Percentiles rank a stretch among this genome's conserved stretches.
These are phyloP conservation scores for Drosophila atroscutellata DNA, from an alignment of 2,888 invertebrate genomes.

Conservation along the genomic window DNA sequence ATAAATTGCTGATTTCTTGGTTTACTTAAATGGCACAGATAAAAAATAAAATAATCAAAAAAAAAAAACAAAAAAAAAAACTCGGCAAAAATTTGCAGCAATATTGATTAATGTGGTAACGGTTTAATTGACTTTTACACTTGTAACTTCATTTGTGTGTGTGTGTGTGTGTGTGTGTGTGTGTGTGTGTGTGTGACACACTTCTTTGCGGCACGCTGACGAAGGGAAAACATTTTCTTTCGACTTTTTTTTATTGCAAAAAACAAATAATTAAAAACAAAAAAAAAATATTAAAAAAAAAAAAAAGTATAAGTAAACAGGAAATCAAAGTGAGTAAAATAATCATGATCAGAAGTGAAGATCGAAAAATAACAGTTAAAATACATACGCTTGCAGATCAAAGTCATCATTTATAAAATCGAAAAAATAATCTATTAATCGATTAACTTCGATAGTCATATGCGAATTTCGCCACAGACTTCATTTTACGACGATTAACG, in stretches of 20 bases:
- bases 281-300: background rate
- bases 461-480: background rate
- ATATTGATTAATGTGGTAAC: constrained; percentile 20
- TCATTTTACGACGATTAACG: constrained; percentile 9
- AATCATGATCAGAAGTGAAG: no score
- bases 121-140: constrained; percentile 42
- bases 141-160: constrained; percentile 4
- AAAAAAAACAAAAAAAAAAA: background rate
- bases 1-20: constrained; percentile 56
- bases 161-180: background rate
- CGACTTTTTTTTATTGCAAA: background rate
- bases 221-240: background rate
- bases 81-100: background rate
- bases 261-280: background rate
- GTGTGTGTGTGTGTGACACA: constrained; percentile 6
- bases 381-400: no score
- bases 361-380: rapidly evolving
- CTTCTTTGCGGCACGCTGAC: constrained; percentile 8
- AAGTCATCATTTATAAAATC: background rate
- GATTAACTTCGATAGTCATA: constrained; percentile 19
- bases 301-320: background rate
- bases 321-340: background rate
- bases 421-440: constrained; percentile 3
- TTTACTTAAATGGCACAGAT: constrained; percentile 34
- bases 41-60: background rate